Conservation (phyloP, 2,113 vertebrate species). For the Oncorhynchus mykiss region DNA sequence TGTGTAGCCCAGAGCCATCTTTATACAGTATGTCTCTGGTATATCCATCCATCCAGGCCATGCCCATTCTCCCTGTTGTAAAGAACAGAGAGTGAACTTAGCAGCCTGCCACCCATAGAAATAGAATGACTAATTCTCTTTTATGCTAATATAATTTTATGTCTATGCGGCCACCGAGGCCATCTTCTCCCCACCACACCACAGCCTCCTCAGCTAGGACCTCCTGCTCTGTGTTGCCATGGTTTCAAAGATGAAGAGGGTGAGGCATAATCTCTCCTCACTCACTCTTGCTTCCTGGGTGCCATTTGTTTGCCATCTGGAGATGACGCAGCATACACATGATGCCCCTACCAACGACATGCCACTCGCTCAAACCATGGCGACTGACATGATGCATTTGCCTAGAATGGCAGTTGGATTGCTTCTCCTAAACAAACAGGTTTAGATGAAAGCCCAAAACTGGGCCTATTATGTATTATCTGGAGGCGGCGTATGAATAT, state of each 20-base stretch:
- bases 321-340: conserved; percentile 51
- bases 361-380: conserved; percentile 8
- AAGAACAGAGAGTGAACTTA: too few relatives aligned
- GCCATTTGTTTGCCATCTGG: conserved; percentile 61
- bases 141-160: neutral
- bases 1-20: too few relatives aligned
- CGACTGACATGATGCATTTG: neutral
- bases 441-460: neutral
- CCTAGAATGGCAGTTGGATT: neutral
- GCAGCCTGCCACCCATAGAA: too few relatives aligned
- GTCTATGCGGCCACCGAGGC: neutral
- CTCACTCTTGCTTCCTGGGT: conserved; percentile 29
- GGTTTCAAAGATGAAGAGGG: conserved; percentile 77
- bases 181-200: neutral
- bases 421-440: neutral
- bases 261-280: conserved; percentile 52
- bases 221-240: conserved; percentile 72
- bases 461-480: neutral
- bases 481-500: neutral
- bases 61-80: too few relatives aligned
- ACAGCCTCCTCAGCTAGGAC: conserved; percentile 51
- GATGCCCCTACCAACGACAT: conserved; percentile 11
- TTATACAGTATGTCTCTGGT: too few relatives aligned
- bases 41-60: too few relatives aligned
- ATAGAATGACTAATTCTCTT: too few relatives aligned